These are phyloP conservation scores for Diorhabda elongata DNA, from an alignment of 1,140 invertebrate species.

Conservation along the genomic window DNA sequence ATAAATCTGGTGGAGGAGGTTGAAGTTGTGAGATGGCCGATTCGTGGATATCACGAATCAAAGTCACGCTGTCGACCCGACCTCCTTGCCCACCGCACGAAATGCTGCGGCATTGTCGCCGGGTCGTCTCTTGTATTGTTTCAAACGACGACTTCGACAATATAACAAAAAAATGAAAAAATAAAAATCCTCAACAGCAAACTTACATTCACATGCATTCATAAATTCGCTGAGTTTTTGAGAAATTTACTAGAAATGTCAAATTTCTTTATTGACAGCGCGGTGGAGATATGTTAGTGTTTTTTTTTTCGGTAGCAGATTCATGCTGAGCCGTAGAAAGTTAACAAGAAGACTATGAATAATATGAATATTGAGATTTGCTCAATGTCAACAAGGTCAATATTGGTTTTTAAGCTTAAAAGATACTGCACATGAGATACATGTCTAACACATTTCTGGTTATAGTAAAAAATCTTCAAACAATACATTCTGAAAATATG, in stretches of 20 bases:
- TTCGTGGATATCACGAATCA: slow-evolving; percentile 31
- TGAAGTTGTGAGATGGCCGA: slow-evolving; percentile 24
- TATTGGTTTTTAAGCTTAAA: too few species aligned
- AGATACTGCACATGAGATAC: too few species aligned
- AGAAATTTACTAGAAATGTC: slow-evolving; percentile 14
- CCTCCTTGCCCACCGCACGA: slow-evolving; percentile 29
- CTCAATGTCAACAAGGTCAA: too few species aligned
- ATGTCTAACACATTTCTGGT: too few species aligned
- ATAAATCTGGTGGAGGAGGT: not conserved
- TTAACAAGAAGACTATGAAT: not conserved
- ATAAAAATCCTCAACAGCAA: not conserved
- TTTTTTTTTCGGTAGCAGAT: not conserved
- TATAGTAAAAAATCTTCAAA: too few species aligned
- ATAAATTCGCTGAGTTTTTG: slow-evolving; percentile 11
- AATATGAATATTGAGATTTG: not conserved
- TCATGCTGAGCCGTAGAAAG: not conserved
- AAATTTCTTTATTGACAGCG: slow-evolving; percentile 12
- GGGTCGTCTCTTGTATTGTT: slow-evolving; percentile 20
- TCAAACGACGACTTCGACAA: not conserved
- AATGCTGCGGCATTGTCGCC: slow-evolving; percentile 26
- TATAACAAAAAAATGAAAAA: not conserved
- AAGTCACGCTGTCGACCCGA: slow-evolving; percentile 31
- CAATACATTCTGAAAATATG: too few species aligned
- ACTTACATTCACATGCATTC: slow-evolving; percentile 11
- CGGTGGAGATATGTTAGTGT: not conserved